phyloP scores from a whole-genome alignment of 2,797 vertebrate species.

The Chiropotes sagulatus region DNA sequence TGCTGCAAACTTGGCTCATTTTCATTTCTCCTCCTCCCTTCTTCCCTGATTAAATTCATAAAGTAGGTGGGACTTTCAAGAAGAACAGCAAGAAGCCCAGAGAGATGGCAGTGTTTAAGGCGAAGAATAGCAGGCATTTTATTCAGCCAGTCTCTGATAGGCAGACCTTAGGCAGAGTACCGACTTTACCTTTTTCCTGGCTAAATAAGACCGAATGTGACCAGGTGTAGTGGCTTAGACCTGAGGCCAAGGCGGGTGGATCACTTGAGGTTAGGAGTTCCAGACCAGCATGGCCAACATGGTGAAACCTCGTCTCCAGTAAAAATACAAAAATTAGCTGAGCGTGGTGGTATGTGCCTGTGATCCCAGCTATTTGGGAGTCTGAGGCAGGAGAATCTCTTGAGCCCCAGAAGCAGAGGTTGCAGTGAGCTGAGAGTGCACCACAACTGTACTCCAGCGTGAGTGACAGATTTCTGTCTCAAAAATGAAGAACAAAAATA shows the following conservation, averaged over 20 bases:
- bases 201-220: background rate
- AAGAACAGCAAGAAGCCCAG: background rate
- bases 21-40: background rate
- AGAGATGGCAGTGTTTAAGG: background rate
- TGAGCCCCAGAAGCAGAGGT: background rate
- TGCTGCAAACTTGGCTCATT: background rate
- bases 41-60: background rate
- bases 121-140: slow-evolving; percentile 60
- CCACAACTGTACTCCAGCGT: background rate
- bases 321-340: background rate
- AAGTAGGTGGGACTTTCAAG: background rate
- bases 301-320: background rate
- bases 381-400: background rate
- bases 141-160: background rate
- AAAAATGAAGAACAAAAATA: background rate
- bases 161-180: background rate
- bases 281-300: background rate
- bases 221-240: background rate
- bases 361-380: background rate
- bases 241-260: background rate
- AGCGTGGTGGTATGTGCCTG: background rate
- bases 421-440: background rate
- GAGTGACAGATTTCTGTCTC: background rate
- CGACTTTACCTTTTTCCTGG: background rate
- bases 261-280: background rate